Evolutionary conservation across 2,888 invertebrate species (phyloP).

Genomic region (Allygus modestus): DNA sequence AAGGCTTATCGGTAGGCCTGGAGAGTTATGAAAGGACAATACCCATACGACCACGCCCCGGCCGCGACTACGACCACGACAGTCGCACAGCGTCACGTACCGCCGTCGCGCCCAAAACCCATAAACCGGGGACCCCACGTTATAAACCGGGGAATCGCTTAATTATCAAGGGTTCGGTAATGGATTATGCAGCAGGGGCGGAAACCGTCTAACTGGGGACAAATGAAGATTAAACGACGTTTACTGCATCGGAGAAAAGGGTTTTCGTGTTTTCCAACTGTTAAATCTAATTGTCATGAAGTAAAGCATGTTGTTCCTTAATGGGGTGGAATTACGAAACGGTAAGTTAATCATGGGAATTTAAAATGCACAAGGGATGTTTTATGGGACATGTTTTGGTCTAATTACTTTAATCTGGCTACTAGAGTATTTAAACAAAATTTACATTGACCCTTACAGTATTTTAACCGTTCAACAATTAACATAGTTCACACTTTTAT

Average conservation of each 20-base stretch:
- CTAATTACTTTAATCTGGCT: too few relatives aligned
- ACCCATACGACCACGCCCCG: neutral
- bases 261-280: constrained; percentile 39
- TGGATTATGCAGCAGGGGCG: constrained; percentile 47
- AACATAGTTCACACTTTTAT: too few relatives aligned
- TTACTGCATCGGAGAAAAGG: constrained; percentile 49
- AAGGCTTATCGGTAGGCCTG: neutral
- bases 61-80: neutral
- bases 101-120: constrained; percentile 1
- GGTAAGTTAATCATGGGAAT: neutral
- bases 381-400: too few relatives aligned
- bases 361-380: neutral
- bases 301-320: neutral
- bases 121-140: neutral
- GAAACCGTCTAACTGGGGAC: neutral
- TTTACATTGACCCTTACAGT: too few relatives aligned
- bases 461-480: too few relatives aligned
- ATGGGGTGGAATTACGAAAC: neutral
- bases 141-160: constrained; percentile 21
- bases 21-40: neutral
- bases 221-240: constrained; percentile 46
- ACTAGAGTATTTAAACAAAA: too few relatives aligned
- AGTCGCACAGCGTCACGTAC: neutral
- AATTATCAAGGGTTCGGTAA: constrained; percentile 35
- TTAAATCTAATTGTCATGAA: constrained; percentile 2